Conservation (phyloP, 2,113 vertebrate genomes). For the Scomber scombrus region DNA sequence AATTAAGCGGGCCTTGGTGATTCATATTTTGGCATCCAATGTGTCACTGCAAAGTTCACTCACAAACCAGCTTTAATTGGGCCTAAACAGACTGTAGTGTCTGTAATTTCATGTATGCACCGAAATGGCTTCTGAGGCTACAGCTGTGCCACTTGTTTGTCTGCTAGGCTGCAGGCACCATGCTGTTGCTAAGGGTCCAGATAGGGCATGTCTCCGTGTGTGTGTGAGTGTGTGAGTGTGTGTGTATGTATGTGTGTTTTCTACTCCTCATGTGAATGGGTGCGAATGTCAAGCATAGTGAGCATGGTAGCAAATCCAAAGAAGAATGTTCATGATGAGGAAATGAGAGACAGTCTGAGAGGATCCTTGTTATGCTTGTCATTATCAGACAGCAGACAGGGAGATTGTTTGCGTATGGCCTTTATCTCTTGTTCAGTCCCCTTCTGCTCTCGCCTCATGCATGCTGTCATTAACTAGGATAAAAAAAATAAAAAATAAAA, state of each 20-base stretch:
- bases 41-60: conserved; percentile 70
- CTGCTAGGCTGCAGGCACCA: conserved; percentile 40
- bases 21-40: conserved; percentile 62
- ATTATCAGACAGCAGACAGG: conserved; percentile 70
- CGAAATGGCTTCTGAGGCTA: conserved; percentile 55
- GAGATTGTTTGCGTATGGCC: conserved; percentile 67
- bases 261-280: conserved; percentile 49
- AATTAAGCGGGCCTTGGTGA: conserved; percentile 76
- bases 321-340: conserved; percentile 70
- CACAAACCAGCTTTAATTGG: conserved; percentile 76
- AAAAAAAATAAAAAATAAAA: conserved; percentile 8
- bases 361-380: conserved; percentile 69
- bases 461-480: conserved; percentile 67
- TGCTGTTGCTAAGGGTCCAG: conserved; percentile 69
- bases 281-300: conserved; percentile 73
- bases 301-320: conserved; percentile 70
- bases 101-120: conserved; percentile 48
- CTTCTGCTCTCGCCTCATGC: conserved; percentile 51
- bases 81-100: conserved; percentile 63
- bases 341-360: conserved; percentile 73
- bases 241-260: neutral
- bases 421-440: conserved; percentile 60
- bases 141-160: conserved; percentile 61
- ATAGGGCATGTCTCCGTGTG: conserved; percentile 16
- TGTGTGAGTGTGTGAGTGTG: neutral